Conservation (phyloP, 2,888 invertebrate genomes). For the Arctia plantaginis region DNA sequence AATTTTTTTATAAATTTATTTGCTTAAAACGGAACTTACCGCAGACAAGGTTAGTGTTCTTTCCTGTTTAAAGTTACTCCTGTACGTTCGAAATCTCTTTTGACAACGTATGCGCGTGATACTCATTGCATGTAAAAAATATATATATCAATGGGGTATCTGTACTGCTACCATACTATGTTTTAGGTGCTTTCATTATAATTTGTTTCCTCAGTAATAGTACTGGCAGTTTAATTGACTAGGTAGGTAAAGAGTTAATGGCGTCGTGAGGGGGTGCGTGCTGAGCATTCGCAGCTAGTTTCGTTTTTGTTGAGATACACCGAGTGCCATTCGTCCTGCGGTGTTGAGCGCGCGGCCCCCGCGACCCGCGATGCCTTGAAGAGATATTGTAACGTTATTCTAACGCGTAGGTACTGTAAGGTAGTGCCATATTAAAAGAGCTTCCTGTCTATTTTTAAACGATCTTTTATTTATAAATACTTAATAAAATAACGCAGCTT, state of each 20-base stretch:
- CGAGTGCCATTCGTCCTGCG: constrained; percentile 35
- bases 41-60: not conserved
- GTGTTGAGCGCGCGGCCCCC: constrained; percentile 19
- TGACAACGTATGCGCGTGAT: not conserved
- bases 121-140: not conserved
- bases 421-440: constrained; percentile 87
- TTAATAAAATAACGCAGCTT: not conserved
- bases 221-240: constrained; percentile 31
- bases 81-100: not conserved
- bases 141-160: not conserved
- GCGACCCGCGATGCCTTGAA: constrained; percentile 59
- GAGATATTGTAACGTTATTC: constrained; percentile 42
- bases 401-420: constrained; percentile 68
- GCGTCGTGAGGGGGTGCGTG: constrained; percentile 9
- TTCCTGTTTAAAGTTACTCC: not conserved
- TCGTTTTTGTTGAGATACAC: constrained; percentile 11
- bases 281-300: constrained; percentile 23
- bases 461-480: constrained; percentile 53
- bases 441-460: constrained; percentile 82
- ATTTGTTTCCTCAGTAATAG: constrained; percentile 21
- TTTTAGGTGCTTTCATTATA: constrained; percentile 33
- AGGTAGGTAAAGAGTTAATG: constrained; percentile 12
- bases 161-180: constrained; percentile 13
- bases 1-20: not conserved
- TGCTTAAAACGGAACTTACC: not conserved